Base-by-base conservation (phyloP, 64 coral and sea anemone genomes). In the Montipora sp. region DNA sequence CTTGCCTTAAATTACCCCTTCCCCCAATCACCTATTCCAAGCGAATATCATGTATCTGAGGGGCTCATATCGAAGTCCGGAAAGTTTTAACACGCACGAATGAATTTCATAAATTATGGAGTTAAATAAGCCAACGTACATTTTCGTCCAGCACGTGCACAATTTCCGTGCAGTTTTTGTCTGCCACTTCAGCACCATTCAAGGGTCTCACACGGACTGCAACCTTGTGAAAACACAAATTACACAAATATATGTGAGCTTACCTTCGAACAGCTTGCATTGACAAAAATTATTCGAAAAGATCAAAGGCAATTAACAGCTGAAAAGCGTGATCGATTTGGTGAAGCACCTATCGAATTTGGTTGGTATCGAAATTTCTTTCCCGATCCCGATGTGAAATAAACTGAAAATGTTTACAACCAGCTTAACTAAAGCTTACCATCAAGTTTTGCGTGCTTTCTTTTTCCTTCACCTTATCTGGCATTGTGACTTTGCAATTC, bases 151-250 rank as follows among this genome's bases (percentile, higher is more conserved):
- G 73, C 5, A 87, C 82, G 61, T 93, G 91, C 9, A 88, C 77
- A 59, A 93, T 93, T 73, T 93, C 91, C 0, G 73, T 87, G 47
- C 65, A 71, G 27, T 76, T 86, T 59, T 59, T n/a, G 45, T 77
- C 87, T 47, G 77, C 75, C 12, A 93, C 83, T 77, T 93, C 91
- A 1, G 75, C 15, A 48, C 74, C 80, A 88, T 77, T 93, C 36
- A 93, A 79, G 2, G 91, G 91, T 44, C 91, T 93, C n/a, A 93
- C 91, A 79, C 91, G 51, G 0, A 93, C 83, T 36, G 91, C 91
- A 87, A 93, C 91, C 91, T 93, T 57, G 0, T 11, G n/a, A 16
- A 89, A 59, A 49, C 3, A 77, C 45, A 73, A 81, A 89, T 57
- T 57, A 36, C 27, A 36, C 27, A 36, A 36, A 36, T 36, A 36